A percentile compares a stretch with the other conserved stretches of the same genome.
These are phyloP conservation scores for Fissipunctia ypsillon DNA, from an alignment of 2,888 invertebrate genomes.

Conservation along the genomic window DNA sequence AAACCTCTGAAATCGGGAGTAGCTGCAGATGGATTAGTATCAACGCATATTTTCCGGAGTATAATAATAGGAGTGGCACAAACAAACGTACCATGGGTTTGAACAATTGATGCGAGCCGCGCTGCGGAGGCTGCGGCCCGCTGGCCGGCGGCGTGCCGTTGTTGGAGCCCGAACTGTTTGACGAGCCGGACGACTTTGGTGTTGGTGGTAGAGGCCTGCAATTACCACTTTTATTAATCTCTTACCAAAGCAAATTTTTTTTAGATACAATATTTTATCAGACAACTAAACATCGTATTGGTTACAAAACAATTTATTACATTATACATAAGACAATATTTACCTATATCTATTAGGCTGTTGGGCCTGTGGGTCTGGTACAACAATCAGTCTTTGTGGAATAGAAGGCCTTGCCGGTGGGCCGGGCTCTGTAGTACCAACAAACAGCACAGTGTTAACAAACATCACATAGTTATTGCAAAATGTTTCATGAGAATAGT, in stretches of 20 bases:
- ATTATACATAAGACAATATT: conserved; percentile 50
- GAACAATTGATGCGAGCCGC: conserved; percentile 96
- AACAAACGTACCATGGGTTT: conserved; percentile 94
- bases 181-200: conserved; percentile 92
- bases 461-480: conserved; percentile 58
- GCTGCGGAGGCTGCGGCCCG: conserved; percentile 93
- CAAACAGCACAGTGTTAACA: conserved; percentile 64
- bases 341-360: conserved; percentile 92
- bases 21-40: conserved; percentile 25
- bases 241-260: background rate
- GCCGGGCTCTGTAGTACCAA: conserved; percentile 92
- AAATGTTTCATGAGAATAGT: conserved; percentile 54
- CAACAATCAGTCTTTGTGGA: conserved; percentile 97
- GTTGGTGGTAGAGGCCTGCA: conserved; percentile 95
- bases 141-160: conserved; percentile 89
- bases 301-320: conserved; percentile 17
- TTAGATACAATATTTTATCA: background rate
- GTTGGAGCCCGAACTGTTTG: conserved; percentile 90
- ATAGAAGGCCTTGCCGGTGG: conserved; percentile 97
- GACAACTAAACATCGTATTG: background rate
- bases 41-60: conserved; percentile 36
- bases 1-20: background rate
- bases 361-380: conserved; percentile 96
- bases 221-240: conserved; percentile 5
- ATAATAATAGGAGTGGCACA: conserved; percentile 25